Conservation (phyloP, 1,140 invertebrate species). For the Drosophila sproati region DNA sequence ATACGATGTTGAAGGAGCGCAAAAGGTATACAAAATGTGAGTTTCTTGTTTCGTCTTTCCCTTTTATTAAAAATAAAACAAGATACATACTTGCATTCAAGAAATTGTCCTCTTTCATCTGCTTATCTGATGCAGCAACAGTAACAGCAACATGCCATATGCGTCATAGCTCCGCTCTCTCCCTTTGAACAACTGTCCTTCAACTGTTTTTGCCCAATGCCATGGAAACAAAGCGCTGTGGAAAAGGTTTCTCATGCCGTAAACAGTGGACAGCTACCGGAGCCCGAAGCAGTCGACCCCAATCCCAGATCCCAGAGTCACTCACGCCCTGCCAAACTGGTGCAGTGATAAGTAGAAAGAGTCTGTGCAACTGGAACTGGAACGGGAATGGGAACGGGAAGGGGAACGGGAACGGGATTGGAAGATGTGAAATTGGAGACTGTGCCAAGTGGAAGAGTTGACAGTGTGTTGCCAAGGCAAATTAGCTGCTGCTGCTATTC, state of each 20-base stretch:
- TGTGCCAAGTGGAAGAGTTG: conserved; percentile 11
- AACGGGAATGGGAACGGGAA: too few relatives aligned
- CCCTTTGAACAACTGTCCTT: too few relatives aligned
- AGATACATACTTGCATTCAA: neutral
- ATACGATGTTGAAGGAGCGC: neutral
- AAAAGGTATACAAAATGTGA: neutral
- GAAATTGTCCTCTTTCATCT: neutral
- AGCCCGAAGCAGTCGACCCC: neutral
- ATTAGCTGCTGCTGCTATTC: conserved; percentile 21
- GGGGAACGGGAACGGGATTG: too few relatives aligned
- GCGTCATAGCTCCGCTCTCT: neutral
- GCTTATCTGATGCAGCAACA: conserved; percentile 5
- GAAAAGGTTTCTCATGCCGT: conserved; percentile 20
- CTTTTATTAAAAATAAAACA: neutral
- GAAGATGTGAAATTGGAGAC: conserved; percentile 23
- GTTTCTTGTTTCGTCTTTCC: neutral
- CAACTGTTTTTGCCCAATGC: neutral
- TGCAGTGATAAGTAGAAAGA: conserved; percentile 15
- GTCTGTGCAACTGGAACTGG: too few relatives aligned
- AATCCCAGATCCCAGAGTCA: too few relatives aligned
- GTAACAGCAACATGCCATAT: conserved; percentile 1
- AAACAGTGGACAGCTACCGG: neutral
- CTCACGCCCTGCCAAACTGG: neutral
- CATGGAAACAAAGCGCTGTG: conserved; percentile 1
- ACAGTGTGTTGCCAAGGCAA: conserved; percentile 41